A percentile compares a stretch with the other conserved stretches of the same genome.
These are phyloP conservation scores for Spheniscus humboldti DNA, from an alignment of 2,797 vertebrate species.

Conservation along the genomic window DNA sequence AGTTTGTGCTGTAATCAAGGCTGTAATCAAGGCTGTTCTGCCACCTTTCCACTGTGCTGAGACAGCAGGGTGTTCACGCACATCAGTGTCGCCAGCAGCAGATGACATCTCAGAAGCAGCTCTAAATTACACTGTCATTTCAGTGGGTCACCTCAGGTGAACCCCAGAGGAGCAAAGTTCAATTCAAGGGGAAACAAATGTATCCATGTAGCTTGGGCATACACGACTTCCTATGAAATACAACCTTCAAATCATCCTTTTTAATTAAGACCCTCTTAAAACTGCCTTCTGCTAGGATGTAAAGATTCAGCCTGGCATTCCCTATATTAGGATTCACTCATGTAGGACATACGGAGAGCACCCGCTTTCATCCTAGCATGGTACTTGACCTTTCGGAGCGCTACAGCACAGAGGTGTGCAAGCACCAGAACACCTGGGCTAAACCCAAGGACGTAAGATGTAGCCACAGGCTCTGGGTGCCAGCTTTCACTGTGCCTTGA, in stretches of 20 bases:
- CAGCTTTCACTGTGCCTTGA: background rate
- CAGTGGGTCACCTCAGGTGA: background rate
- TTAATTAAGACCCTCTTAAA: background rate
- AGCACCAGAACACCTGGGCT: background rate
- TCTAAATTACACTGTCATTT: background rate
- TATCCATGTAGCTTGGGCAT: background rate
- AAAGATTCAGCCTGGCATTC: background rate
- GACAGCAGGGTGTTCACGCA: background rate
- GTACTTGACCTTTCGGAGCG: background rate
- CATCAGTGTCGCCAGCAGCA: background rate
- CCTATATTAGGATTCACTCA: background rate
- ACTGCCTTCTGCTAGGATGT: background rate
- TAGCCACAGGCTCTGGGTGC: background rate
- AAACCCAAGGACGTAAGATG: background rate
- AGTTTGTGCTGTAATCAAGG: background rate
- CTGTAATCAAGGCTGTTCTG: background rate
- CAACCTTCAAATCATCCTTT: background rate
- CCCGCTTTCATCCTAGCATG: background rate
- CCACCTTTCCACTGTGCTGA: background rate
- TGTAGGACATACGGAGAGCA: background rate
- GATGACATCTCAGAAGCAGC: background rate
- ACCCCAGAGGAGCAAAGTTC: background rate
- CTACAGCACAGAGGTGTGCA: accelerated
- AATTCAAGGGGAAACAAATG: background rate
- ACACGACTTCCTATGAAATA: background rate